A percentile compares a stretch with the other conserved stretches of the same genome.
Evolutionary conservation across 2,113 vertebrate genomes (phyloP).

Genomic region (Sinocyclocheilus rhinocerous): DNA sequence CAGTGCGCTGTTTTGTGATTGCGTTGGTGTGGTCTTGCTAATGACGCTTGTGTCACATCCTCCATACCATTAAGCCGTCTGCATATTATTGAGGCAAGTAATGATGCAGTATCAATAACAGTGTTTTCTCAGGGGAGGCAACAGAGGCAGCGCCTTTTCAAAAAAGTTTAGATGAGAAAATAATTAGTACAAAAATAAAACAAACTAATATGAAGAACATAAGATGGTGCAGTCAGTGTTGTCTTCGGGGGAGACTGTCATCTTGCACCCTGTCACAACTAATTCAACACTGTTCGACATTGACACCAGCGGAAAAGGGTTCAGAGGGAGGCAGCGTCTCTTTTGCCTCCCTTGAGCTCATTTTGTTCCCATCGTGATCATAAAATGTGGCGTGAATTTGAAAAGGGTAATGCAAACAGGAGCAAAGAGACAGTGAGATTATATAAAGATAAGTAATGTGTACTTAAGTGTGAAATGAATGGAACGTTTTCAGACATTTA

Average conservation of each 20-base stretch:
- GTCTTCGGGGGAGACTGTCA: background rate
- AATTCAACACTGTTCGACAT: background rate
- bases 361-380: background rate
- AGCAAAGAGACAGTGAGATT: background rate
- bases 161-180: background rate
- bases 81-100: conserved; percentile 56
- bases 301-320: background rate
- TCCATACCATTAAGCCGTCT: conserved; percentile 53
- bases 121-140: conserved; percentile 6
- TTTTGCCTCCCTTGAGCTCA: background rate
- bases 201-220: background rate
- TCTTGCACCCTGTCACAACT: background rate
- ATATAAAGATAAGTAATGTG: background rate
- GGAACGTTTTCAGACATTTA: background rate
- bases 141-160: background rate
- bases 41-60: conserved; percentile 61
- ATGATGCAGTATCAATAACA: conserved; percentile 32
- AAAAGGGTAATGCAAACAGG: background rate
- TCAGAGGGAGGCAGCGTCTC: background rate
- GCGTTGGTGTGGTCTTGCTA: conserved; percentile 50
- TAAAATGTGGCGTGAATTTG: background rate
- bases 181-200: conserved; percentile 8
- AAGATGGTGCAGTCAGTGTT: background rate
- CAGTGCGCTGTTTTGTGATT: conserved; percentile 44
- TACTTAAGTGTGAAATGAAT: background rate